Evolutionary conservation across 2,797 vertebrate species (phyloP), one percentile per base, ranked within the genome.

Genomic region (Huso huso): DNA sequence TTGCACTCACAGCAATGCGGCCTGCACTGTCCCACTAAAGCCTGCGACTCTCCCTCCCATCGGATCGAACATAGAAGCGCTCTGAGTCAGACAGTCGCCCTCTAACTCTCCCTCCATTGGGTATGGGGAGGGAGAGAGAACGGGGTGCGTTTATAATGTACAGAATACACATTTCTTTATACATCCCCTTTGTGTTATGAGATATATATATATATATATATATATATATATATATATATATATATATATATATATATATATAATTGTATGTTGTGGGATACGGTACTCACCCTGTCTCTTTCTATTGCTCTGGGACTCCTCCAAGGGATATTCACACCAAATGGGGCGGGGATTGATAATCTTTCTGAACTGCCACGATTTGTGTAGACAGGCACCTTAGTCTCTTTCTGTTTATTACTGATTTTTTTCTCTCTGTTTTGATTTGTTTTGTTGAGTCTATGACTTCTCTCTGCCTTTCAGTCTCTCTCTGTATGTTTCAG

Each of bases 261-360:
- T 3, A 37, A 2, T 37, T 37, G 23, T 73, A 70, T 61, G 68
- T 75, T 70, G 61, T 68, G 74, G 75, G 75, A 79, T 84, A 90
- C 90, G 75, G 79, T 84, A 90, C 90, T 92, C 83, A 92, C 90
- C 87, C 87, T 84, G 86, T 84, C 82, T 87, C 77, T 88, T 85
- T 87, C 87, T 82, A 83, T 69, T 84, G n/a, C 61, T 62, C 61
- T 83, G 83, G 84, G 81, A 88, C 85, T 90, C 87, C 88, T 89
- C 82, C 84, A 78, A 82, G 83, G 69, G 73, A 76, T 79, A 88
- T 83, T 87, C 87, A 81, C 83, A 84, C 75, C 82, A 84, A 86
- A 84, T 83, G 83, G 86, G 84, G 83, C 87, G 84, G 87, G 84
- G 83, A 86, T 76, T 83, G 79, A 73, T 64, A 81, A 81, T 84